A percentile compares a stretch with the other conserved stretches of the same genome.
These are phyloP conservation scores for Lepisosteus oculatus DNA, from an alignment of 2,113 vertebrate species.

Conservation along the genomic window DNA sequence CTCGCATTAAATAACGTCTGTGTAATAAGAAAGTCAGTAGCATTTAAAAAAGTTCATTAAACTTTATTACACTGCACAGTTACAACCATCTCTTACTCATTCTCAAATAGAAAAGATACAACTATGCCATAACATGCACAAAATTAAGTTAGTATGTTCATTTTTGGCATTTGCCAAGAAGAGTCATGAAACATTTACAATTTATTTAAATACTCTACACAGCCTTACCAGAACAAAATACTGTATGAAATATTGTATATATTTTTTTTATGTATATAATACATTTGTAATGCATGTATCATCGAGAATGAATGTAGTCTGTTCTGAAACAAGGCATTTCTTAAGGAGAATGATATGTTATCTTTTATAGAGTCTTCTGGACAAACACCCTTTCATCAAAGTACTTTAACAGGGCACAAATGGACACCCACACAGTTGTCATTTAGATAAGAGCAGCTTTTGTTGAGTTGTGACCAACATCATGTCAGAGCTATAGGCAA, in stretches of 20 bases:
- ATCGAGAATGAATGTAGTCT: slow-evolving; percentile 7
- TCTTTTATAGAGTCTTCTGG: slow-evolving; percentile 1
- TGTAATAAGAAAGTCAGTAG: slow-evolving; percentile 25
- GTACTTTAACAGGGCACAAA: slow-evolving; percentile 1
- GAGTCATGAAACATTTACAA: slow-evolving; percentile 29
- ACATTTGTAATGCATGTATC: slow-evolving; percentile 21
- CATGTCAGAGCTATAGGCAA: too few relatives aligned
- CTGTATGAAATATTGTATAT: slow-evolving; percentile 24
- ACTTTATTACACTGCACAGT: slow-evolving; percentile 87
- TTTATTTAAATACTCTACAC: slow-evolving; percentile 28
- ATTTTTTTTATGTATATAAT: slow-evolving; percentile 6
- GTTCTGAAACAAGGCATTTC: slow-evolving; percentile 15
- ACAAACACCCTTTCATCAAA: slow-evolving; percentile 6
- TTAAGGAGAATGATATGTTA: background rate
- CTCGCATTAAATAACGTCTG: slow-evolving; percentile 1
- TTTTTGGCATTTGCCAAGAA: slow-evolving; percentile 41
- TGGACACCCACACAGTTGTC: background rate
- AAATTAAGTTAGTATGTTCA: slow-evolving; percentile 76
- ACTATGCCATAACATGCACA: slow-evolving; percentile 85
- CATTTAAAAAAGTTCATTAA: slow-evolving; percentile 71
- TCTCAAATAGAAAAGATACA: slow-evolving; percentile 84
- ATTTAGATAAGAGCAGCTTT: background rate
- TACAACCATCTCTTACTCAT: slow-evolving; percentile 81
- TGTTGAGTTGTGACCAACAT: too few relatives aligned
- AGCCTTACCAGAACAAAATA: slow-evolving; percentile 33